A percentile compares a stretch with the other conserved stretches of the same genome.
Evolutionary conservation across 2,113 vertebrate species (phyloP).

Genomic region (Numenius arquata): DNA sequence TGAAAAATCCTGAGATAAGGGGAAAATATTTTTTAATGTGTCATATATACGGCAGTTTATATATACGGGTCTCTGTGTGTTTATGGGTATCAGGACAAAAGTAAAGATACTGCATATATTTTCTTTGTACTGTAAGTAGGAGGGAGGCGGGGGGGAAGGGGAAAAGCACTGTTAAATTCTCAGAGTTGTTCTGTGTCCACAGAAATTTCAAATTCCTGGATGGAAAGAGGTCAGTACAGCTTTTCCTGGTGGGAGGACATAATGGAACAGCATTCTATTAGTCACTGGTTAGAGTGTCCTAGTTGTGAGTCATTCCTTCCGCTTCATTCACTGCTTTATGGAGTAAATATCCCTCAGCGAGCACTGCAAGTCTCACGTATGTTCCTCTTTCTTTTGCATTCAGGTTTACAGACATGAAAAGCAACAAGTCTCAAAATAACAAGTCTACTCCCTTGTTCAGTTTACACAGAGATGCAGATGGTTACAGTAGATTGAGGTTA

Average conservation of each 20-base stretch:
- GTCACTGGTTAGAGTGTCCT: neutral
- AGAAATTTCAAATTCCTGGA: neutral
- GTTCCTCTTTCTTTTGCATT: constrained; percentile 43
- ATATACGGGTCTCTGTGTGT: neutral
- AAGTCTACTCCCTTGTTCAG: constrained; percentile 13
- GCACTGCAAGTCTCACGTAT: constrained; percentile 8
- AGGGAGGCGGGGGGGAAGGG: too few species aligned
- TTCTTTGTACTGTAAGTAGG: neutral
- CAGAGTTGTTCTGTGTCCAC: neutral
- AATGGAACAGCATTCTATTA: neutral
- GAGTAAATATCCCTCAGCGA: neutral
- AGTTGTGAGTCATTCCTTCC: neutral
- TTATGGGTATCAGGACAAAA: neutral
- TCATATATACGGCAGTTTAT: neutral
- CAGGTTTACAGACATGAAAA: constrained; percentile 61
- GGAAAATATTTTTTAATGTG: neutral
- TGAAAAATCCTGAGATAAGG: neutral
- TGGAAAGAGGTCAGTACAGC: neutral
- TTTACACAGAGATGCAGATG: constrained; percentile 9
- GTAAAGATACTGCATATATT: neutral
- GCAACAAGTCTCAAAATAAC: neutral
- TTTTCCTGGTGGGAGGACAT: neutral
- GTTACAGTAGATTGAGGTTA: neutral
- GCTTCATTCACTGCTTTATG: constrained; percentile 27
- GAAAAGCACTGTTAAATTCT: neutral